Base-by-base conservation (phyloP, 1,140 invertebrate genomes). In the Ooceraea biroi region DNA sequence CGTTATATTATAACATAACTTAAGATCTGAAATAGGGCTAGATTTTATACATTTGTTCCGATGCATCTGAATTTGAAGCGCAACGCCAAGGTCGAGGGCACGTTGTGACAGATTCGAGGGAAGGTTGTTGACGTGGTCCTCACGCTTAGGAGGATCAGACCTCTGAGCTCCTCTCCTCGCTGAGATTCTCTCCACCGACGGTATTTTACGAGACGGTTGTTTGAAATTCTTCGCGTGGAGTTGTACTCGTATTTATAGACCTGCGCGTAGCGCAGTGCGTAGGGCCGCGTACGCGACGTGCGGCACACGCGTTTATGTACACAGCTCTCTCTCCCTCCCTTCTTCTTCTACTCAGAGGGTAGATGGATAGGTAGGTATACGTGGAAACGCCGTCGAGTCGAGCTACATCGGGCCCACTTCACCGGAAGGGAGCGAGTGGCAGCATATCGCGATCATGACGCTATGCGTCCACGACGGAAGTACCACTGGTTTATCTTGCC, bases 361-460 rank as follows among this genome's bases (percentile, higher is more conserved):
- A 57, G 44, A 22, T 76, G 52, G 46, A 25, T 63, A 63, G 60
- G 71, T 44, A 60, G 46, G 17, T 52, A 41, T 41, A 44, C 48
- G 65, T 14, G 58, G 46, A 22, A 36, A 57, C 69, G 52, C 77
- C 41, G 48, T 50, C 25, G 65, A 72, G 46, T 27, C 30, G 25
- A 68, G 48, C 44, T 50, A 69, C 66, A 58, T 46, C 61, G 63
- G 50, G 57, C 52, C 52, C 77, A 66, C 83, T 36, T 60, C 41
- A 14, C 25, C 48, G 36, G 36, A 7, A 72, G 57, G 63, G 19
- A 82, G 71, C 61, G 58, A 89, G 78, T 77, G 86, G 83, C 86
- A 83, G 86, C 84, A 84, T 74, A 84, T 86, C 69, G 88, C 85
- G 88, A 89, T 89, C 88, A 89, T 89, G 88, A 89, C 55, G 85